A percentile compares a stretch with the other conserved stretches of the same genome.
Conservation (phyloP, 2,113 vertebrate species). For the Eulemur macaco region DNA sequence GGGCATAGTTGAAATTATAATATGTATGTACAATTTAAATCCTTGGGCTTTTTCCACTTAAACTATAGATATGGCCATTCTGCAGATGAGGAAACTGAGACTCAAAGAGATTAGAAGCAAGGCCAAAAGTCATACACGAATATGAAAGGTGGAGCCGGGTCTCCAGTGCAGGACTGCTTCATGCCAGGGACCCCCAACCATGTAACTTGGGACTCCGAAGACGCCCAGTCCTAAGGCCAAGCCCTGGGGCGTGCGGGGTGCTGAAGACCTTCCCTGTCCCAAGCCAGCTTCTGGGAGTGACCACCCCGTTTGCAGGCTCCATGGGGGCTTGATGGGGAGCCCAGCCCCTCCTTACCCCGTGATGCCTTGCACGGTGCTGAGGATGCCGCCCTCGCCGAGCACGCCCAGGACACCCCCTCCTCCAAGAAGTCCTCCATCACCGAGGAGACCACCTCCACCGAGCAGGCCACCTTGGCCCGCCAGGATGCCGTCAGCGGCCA, state of each 20-base stretch:
- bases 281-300: neutral
- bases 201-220: neutral
- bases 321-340: neutral
- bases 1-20: neutral
- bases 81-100: neutral
- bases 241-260: neutral
- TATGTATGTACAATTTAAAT: neutral
- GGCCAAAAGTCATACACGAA: neutral
- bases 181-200: neutral
- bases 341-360: conserved; percentile 75
- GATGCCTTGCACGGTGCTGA: conserved; percentile 81
- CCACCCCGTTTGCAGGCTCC: neutral
- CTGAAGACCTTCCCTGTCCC: neutral
- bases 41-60: neutral
- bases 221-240: neutral
- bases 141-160: neutral
- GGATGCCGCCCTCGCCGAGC: conserved; percentile 79
- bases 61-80: neutral
- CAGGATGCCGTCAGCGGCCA: conserved; percentile 62
- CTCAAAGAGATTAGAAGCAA: neutral
- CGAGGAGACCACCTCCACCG: conserved; percentile 78
- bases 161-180: neutral
- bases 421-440: conserved; percentile 78
- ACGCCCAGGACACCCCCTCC: conserved; percentile 74
- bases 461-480: conserved; percentile 70